Evolutionary conservation across 2,113 vertebrate genomes (phyloP).

Genomic region (Plestiodon gilberti): DNA sequence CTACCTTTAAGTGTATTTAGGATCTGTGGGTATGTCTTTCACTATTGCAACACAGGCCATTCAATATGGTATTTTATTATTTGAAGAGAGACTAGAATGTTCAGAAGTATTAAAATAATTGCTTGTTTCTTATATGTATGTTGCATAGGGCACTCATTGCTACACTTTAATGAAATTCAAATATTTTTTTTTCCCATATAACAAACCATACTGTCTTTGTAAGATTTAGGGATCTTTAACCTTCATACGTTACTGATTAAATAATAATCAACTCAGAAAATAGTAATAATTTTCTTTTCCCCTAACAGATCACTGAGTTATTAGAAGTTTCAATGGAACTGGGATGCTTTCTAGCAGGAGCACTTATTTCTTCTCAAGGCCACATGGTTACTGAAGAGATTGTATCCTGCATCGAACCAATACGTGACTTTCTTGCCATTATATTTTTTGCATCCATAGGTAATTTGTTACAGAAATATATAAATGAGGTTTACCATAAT

Average conservation of each 20-base stretch:
- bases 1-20: background rate
- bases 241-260: background rate
- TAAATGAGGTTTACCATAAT: background rate
- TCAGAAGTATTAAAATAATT: background rate
- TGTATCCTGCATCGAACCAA: slow-evolving; percentile 89
- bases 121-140: background rate
- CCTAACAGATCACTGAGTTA: slow-evolving; percentile 88
- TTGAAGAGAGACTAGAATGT: background rate
- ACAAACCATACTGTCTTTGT: background rate
- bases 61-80: background rate
- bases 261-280: slow-evolving; percentile 3
- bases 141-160: too few relatives aligned
- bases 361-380: slow-evolving; percentile 93
- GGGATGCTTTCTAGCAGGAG: slow-evolving; percentile 95
- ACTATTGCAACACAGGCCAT: background rate
- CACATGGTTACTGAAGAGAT: slow-evolving; percentile 91
- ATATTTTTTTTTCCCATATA: background rate
- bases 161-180: background rate
- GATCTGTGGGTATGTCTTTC: background rate
- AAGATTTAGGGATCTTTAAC: slow-evolving; percentile 4
- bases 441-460: slow-evolving; percentile 98
- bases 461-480: slow-evolving; percentile 66
- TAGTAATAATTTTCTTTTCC: slow-evolving; percentile 22
- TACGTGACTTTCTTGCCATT: slow-evolving; percentile 96
- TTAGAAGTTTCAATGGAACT: slow-evolving; percentile 96